These are phyloP conservation scores for Agelaius tricolor DNA, from an alignment of 2,113 vertebrate species.

Conservation along the genomic window DNA sequence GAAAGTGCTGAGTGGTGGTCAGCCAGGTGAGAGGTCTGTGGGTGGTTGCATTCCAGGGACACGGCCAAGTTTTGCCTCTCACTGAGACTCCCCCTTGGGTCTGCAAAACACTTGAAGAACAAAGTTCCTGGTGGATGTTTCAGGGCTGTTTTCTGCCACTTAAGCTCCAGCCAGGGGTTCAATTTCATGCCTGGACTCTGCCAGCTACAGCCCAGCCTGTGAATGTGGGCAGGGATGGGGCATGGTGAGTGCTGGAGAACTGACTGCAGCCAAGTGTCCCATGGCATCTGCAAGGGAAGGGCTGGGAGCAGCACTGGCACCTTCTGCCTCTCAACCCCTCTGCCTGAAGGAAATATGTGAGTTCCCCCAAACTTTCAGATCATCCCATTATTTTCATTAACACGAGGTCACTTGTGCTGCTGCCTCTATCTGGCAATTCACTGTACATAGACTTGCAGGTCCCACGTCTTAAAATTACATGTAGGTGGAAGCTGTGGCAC, in stretches of 20 bases:
- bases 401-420: background rate
- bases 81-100: background rate
- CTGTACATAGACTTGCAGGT: background rate
- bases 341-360: background rate
- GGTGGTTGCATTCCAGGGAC: background rate
- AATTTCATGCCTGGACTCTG: background rate
- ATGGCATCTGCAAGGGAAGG: background rate
- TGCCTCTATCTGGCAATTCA: background rate
- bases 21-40: background rate
- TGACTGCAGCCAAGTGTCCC: rapidly evolving
- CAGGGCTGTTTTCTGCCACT: background rate
- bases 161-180: background rate
- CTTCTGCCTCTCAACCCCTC: background rate
- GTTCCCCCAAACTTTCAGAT: background rate
- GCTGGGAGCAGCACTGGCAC: background rate
- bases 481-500: background rate
- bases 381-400: background rate
- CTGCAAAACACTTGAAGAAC: background rate
- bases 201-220: background rate
- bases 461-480: background rate
- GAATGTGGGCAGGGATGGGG: background rate
- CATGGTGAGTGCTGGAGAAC: rapidly evolving
- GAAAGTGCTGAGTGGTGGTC: background rate
- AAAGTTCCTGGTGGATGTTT: background rate
- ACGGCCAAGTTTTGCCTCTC: background rate